Percentiles rank a stretch among this genome's conserved stretches.
Evolutionary conservation across 2,797 vertebrate genomes (phyloP).

Genomic region (Buphagus erythrorhynchus): DNA sequence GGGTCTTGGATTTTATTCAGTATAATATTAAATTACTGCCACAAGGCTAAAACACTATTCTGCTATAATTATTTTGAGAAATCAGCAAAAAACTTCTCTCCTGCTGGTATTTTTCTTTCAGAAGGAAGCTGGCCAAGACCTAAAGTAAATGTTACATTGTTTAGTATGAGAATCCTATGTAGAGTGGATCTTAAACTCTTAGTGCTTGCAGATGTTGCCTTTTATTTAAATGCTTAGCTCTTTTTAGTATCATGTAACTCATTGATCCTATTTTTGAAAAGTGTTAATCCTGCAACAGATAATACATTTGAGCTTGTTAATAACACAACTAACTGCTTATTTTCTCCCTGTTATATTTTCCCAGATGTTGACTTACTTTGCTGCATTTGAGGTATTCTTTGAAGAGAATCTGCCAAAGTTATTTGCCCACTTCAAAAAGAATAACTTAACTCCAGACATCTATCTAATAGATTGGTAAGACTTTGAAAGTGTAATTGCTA

Average conservation of each 20-base stretch:
- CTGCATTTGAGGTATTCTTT: constrained; percentile 95
- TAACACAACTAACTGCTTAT: background rate
- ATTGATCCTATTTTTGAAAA: background rate
- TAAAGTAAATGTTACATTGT: background rate
- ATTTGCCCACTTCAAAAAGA: constrained; percentile 95
- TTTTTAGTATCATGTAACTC: background rate
- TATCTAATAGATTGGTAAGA: constrained; percentile 95
- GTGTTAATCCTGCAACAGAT: background rate
- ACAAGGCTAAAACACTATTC: background rate
- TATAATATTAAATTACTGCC: background rate
- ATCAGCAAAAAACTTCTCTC: background rate
- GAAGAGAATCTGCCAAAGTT: constrained; percentile 95
- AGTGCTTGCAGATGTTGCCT: background rate
- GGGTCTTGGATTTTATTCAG: background rate
- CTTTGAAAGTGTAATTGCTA: background rate
- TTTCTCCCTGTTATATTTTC: constrained; percentile 28
- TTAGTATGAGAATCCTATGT: background rate
- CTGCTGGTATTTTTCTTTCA: constrained; percentile 22
- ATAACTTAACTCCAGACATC: constrained; percentile 92
- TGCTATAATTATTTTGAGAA: background rate
- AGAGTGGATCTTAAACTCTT: background rate
- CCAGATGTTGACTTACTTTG: constrained; percentile 95
- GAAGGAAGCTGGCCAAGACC: background rate
- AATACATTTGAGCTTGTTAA: background rate
- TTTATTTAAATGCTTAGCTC: background rate